phyloP scores from a whole-genome alignment of 1,140 invertebrate species.

The Formica selysi region DNA sequence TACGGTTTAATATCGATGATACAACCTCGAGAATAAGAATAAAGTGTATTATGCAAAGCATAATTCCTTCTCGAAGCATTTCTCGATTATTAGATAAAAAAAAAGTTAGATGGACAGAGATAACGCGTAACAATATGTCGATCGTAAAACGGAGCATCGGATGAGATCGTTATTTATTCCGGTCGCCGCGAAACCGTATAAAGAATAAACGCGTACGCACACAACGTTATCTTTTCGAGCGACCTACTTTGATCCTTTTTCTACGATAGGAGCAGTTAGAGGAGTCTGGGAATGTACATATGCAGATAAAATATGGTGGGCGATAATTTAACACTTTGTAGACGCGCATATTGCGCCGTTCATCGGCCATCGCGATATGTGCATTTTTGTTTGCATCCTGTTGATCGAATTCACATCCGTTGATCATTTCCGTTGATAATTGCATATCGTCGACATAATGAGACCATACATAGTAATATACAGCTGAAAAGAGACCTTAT shows the following conservation, averaged over 20 bases:
- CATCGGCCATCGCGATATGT: not conserved
- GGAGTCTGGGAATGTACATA: constrained; percentile 10
- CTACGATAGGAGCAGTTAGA: constrained; percentile 48
- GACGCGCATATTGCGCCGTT: not conserved
- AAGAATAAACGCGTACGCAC: not conserved
- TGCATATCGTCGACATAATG: not conserved
- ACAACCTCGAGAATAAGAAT: not conserved
- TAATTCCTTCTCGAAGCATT: too few species aligned
- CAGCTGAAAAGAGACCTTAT: not conserved
- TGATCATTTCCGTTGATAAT: constrained; percentile 15
- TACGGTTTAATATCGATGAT: not conserved
- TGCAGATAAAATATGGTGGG: constrained; percentile 27
- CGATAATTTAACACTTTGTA: constrained; percentile 54
- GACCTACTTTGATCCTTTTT: constrained; percentile 72
- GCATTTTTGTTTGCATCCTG: constrained; percentile 10
- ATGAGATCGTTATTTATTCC: not conserved
- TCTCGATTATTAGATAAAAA: constrained; percentile 2
- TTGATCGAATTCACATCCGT: constrained; percentile 42
- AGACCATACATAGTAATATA: not conserved
- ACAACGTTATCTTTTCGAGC: constrained; percentile 54
- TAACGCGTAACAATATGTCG: not conserved
- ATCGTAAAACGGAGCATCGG: not conserved
- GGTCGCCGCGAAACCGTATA: not conserved
- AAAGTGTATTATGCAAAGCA: not conserved
- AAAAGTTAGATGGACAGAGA: not conserved